Evolutionary conservation across 2,797 vertebrate species (phyloP), one percentile per base, ranked within the genome.

Genomic region (Perdix hodgsoniae): DNA sequence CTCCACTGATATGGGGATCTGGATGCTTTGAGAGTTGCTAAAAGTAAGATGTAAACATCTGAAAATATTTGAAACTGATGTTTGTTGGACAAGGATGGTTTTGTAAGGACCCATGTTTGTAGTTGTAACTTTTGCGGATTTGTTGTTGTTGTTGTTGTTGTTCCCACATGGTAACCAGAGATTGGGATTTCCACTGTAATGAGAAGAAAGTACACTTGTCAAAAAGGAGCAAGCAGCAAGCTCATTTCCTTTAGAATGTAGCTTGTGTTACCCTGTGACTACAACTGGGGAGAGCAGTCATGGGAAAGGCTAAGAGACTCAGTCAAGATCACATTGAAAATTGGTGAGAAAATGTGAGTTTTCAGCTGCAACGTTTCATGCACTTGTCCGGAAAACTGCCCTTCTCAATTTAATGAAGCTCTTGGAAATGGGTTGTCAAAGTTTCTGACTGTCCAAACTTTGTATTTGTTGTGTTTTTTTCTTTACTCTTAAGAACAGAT

Each of bases 31-130:
- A 35, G 45, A 89, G 33, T 73, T 79, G 49, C 65, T 90, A 69
- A 74, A 84, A 85, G 18, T 31, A 75, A 91, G 67, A 79, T 90
- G 78, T 94, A 69, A 78, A 26, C 52, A 47, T 79, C 73, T 83
- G 69, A 87, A 92, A 87, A 80, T 65, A 71, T 10, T 67, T 70
- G 40, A 74, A 91, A 19, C 10, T 71, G 23, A 5, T 79, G 37
- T 65, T 91, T 74, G 31, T 80, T 74, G 44, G 35, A n/a, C 33
- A 47, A 19, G 40, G 73, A 11, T 44, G 47, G 19, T 4, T 79
- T 56, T 14, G 0, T 80, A 76, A 76, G 52, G 88, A 39, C 9
- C 14, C 4, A 1, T 23, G n/a, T 13, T 33, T 27, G 8, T 33
- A 37, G 24, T 61, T 64, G 74, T 16, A 79, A 14, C 10, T 76